Conservation (phyloP, 2,797 vertebrate genomes). For the Halcyon chelicuti region DNA sequence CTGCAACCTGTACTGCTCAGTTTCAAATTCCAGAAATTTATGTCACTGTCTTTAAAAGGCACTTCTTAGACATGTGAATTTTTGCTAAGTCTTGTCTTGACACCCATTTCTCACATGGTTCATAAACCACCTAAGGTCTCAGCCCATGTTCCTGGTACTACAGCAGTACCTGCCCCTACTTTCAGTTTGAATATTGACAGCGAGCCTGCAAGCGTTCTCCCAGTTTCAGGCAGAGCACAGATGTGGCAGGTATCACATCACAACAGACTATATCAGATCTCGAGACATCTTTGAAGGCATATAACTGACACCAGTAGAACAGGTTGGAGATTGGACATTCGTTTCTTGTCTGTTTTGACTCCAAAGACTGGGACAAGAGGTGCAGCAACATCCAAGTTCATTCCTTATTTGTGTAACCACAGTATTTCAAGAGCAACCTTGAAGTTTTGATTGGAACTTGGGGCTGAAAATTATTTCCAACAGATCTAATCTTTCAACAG, state of each 20-base stretch:
- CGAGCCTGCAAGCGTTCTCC: rapidly evolving
- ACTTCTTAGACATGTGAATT: background rate
- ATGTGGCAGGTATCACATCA: background rate
- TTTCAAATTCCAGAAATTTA: background rate
- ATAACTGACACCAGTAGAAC: background rate
- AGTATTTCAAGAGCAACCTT: background rate
- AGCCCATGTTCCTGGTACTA: rapidly evolving
- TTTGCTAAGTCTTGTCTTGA: background rate
- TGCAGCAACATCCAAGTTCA: background rate
- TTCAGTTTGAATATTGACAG: background rate
- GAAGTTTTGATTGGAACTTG: background rate
- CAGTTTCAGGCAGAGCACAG: background rate
- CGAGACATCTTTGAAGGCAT: background rate
- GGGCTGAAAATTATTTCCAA: background rate
- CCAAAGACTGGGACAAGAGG: background rate
- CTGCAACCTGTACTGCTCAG: background rate
- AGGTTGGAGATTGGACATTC: background rate
- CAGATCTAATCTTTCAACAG: background rate
- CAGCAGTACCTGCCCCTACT: background rate
- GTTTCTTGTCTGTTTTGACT: background rate
- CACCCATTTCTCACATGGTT: background rate
- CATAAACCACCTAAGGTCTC: background rate
- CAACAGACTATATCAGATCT: background rate
- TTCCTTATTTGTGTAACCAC: background rate
- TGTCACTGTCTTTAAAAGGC: background rate